Base-by-base conservation (phyloP, 2,797 vertebrate genomes). In the Cryptoblepharus egeriae region DNA sequence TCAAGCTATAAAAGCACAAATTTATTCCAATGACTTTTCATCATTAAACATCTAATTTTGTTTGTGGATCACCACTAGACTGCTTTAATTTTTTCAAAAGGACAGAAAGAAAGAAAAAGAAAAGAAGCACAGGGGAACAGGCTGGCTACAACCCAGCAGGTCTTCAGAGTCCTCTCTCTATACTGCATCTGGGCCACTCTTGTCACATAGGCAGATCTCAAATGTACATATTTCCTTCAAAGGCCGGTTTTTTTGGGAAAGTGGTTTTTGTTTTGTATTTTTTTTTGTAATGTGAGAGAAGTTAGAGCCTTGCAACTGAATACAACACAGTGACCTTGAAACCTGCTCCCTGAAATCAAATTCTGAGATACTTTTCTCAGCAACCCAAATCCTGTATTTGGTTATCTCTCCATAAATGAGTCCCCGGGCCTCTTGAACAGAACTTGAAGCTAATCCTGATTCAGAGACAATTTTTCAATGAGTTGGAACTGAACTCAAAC, bases 1-100 rank as follows among this genome's bases (percentile, higher is more conserved):
- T 88, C 85, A 88, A 94, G 92, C n/a, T 0, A 91, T 92, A 91
- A 88, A 93, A 94, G 94, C 93, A 93, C 90, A 93, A 93, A 94
- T 93, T 93, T 92, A 90, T 92, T 93, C 90, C 90, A 89, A 86
- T 22, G 82, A 88, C 87, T 95, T 93, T 94, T 91, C 92, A 93
- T 94, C 93, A 94, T 93, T 91, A 87, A 88, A 83, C 58, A 84
- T 86, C 88, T 0, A 0, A 88, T 87, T 93, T 89, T 94, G 85
- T 91, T 93, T 91, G 90, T 88, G 70, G 71, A 90, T 86, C 89
- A 89, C 76, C 80, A 87, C 84, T 83, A 93, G 90, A 88, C n/a
- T 26, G 0, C 81, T 89, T 88, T 85, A 92, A 92, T 91, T 90
- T 88, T 49, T 49, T 49, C 13, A 87, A 45, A 75, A 77, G 30